phyloP scores from a whole-genome alignment of 2,113 vertebrate species.

The Lucifuga dentata region DNA sequence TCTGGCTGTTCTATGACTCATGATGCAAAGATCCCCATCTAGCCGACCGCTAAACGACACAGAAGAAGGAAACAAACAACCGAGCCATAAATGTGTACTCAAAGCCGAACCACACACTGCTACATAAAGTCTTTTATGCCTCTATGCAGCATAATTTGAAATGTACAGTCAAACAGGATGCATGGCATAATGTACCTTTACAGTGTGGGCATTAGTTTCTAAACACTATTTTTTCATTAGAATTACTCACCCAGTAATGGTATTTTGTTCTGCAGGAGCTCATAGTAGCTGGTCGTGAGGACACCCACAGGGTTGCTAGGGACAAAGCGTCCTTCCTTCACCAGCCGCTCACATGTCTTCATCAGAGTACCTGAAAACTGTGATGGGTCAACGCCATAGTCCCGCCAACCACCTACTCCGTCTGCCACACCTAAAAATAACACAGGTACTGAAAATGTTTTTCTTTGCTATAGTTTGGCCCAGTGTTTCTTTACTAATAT shows the following conservation, averaged over 20 bases:
- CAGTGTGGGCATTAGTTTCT: not conserved
- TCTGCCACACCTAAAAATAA: conserved; percentile 91
- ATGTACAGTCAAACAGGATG: not conserved
- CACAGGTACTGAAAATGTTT: not conserved
- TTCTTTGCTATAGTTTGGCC: not conserved
- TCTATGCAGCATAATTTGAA: not conserved
- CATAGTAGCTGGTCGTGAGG: conserved; percentile 94
- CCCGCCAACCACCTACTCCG: conserved; percentile 97
- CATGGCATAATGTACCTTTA: not conserved
- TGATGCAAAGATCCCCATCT: conserved; percentile 53
- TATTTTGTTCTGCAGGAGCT: conserved; percentile 99
- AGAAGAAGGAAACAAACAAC: conserved; percentile 43
- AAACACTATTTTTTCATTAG: not conserved
- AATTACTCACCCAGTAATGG: conserved; percentile 92
- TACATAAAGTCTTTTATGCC: not conserved
- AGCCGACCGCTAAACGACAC: conserved; percentile 17
- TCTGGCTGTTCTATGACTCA: conserved; percentile 65
- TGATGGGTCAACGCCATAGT: conserved; percentile 98
- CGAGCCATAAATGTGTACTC: not conserved
- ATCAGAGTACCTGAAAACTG: conserved; percentile 98
- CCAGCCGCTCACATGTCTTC: conserved; percentile 95
- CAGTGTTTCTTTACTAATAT: not conserved
- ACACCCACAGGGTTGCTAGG: conserved; percentile 95
- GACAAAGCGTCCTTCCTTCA: conserved; percentile 96
- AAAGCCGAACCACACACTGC: conserved; percentile 2